phyloP scores from a whole-genome alignment of 1,140 invertebrate genomes.

The Ephestia elutella region DNA sequence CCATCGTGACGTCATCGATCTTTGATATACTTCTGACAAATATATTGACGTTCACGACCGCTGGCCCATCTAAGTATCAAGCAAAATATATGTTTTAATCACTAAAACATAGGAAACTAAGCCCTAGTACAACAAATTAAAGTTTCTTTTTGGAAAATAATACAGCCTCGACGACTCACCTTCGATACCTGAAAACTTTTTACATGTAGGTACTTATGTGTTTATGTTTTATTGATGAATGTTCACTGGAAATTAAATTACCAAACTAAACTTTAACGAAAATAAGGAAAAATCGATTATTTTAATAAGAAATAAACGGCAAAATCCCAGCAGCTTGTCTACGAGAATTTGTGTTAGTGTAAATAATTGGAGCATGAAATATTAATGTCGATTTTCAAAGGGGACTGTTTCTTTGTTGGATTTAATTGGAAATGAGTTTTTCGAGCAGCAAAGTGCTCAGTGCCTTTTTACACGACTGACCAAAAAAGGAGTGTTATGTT shows the following conservation, averaged over 20 bases:
- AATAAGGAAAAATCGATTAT: slow-evolving; percentile 19
- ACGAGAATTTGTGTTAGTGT: slow-evolving; percentile 69
- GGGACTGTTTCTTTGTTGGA: not conserved
- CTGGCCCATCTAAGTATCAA: slow-evolving; percentile 86
- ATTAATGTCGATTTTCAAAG: slow-evolving; percentile 16
- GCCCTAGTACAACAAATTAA: slow-evolving; percentile 37
- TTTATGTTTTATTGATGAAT: slow-evolving; percentile 13
- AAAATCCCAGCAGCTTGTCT: slow-evolving; percentile 41
- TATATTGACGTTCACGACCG: slow-evolving; percentile 95
- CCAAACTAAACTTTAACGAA: slow-evolving; percentile 14
- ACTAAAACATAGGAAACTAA: slow-evolving; percentile 38
- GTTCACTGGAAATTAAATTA: slow-evolving; percentile 8
- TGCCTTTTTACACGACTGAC: no score
- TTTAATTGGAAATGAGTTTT: not conserved
- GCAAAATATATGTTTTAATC: slow-evolving; percentile 64
- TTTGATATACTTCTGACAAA: slow-evolving; percentile 98
- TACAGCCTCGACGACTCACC: slow-evolving; percentile 41
- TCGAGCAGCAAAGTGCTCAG: not conserved
- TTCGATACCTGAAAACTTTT: slow-evolving; percentile 20
- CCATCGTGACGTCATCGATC: slow-evolving; percentile 99
- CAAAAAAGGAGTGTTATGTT: no score
- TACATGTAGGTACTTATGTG: not conserved
- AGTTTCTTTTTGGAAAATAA: slow-evolving; percentile 14
- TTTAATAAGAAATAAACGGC: slow-evolving; percentile 16
- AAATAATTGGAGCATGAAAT: slow-evolving; percentile 29